Evolutionary conservation across 1,140 invertebrate species (phyloP).

Genomic region (Meteorus sp.): DNA sequence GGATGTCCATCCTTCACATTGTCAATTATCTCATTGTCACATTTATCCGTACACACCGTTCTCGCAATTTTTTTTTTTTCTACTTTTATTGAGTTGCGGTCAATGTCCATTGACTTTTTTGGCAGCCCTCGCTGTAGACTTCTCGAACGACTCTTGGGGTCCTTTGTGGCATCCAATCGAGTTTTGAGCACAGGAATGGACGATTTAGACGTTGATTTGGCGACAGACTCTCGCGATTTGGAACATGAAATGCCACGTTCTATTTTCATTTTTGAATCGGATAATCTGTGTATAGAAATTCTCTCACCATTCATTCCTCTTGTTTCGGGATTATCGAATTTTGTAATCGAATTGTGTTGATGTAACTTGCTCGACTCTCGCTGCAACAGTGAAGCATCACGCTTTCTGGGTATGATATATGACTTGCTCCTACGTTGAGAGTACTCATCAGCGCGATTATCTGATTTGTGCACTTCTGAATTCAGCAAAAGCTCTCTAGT

Average conservation of each 20-base stretch:
- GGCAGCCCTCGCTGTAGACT: slow-evolving; percentile 31
- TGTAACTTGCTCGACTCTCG: too few relatives aligned
- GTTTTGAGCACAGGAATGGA: slow-evolving; percentile 40
- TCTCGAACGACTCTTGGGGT: slow-evolving; percentile 21
- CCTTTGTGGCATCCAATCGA: slow-evolving; percentile 27
- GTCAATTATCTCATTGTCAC: background rate
- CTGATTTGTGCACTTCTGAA: background rate
- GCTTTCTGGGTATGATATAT: slow-evolving; percentile 17
- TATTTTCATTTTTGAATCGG: background rate
- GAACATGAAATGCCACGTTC: background rate
- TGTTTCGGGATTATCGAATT: too few relatives aligned
- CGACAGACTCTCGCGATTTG: background rate
- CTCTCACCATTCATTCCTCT: too few relatives aligned
- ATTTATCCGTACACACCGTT: background rate
- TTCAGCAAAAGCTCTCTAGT: slow-evolving; percentile 5
- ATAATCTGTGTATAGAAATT: too few relatives aligned
- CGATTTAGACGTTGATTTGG: slow-evolving; percentile 34
- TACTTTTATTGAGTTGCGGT: background rate
- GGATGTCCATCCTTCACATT: background rate
- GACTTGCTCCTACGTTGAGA: slow-evolving; percentile 20
- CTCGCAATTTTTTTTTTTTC: background rate
- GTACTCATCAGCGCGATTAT: background rate
- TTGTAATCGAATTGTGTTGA: too few relatives aligned
- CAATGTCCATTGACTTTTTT: slow-evolving; percentile 30
- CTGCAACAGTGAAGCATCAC: too few relatives aligned